Conservation (phyloP, 2,888 invertebrate species). For the Oscheius myriophilus region DNA sequence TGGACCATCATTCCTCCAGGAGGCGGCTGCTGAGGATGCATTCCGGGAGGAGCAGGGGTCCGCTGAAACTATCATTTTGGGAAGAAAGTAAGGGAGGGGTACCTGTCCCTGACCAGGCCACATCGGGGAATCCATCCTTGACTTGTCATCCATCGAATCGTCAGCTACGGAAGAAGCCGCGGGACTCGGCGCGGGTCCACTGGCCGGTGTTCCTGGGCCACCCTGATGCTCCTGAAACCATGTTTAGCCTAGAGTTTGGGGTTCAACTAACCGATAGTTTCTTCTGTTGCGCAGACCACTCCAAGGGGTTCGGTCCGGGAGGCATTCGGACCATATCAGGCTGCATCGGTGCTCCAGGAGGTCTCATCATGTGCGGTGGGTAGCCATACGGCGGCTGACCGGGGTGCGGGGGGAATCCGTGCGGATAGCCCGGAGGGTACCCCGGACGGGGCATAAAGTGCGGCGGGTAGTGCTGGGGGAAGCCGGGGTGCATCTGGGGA, state of each 20-base stretch:
- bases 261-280: conserved; percentile 16
- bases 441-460: conserved; percentile 11
- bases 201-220: conserved; percentile 45
- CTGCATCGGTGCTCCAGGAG: conserved; percentile 33
- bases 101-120: conserved; percentile 26
- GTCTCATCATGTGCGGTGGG: conserved; percentile 50
- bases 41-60: conserved; percentile 20
- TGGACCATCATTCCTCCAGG: conserved; percentile 28
- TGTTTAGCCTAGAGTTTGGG: neutral
- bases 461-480: conserved; percentile 13
- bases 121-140: conserved; percentile 32
- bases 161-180: conserved; percentile 48
- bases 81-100: neutral
- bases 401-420: conserved; percentile 21
- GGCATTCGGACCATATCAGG: conserved; percentile 56
- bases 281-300: conserved; percentile 52
- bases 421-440: conserved; percentile 29
- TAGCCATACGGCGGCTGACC: conserved; percentile 2
- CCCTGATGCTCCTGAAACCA: conserved; percentile 29
- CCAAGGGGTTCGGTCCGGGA: conserved; percentile 53
- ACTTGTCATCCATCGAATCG: conserved; percentile 48
- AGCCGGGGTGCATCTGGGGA: neutral
- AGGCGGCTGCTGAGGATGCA: neutral
- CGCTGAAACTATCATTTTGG: neutral
- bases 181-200: conserved; percentile 47